Evolutionary conservation across 2,797 vertebrate genomes (phyloP).

Genomic region (Clarias laeviceps): DNA sequence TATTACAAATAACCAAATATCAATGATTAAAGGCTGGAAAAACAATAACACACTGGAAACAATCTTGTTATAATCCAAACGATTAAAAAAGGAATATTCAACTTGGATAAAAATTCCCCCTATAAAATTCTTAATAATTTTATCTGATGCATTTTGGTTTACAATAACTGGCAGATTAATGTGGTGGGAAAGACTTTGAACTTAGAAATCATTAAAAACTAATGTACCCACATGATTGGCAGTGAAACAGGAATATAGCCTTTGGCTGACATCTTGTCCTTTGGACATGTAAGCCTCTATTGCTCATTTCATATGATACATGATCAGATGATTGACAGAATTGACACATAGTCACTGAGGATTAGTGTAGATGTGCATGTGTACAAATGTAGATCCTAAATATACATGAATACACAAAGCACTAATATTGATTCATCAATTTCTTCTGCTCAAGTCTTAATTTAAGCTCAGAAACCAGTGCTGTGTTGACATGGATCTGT

Average conservation of each 20-base stretch:
- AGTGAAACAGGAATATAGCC: background rate
- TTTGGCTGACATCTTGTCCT: slow-evolving; percentile 33
- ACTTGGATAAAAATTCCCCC: background rate
- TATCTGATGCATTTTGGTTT: background rate
- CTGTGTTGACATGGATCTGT: slow-evolving; percentile 74
- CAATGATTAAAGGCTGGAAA: background rate
- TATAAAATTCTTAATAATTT: background rate
- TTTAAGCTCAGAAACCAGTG: slow-evolving; percentile 94
- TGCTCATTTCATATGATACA: slow-evolving; percentile 18
- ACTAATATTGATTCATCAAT: slow-evolving; percentile 58
- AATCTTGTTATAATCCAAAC: background rate
- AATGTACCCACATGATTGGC: background rate
- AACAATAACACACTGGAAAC: slow-evolving; percentile 20
- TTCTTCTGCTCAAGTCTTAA: slow-evolving; percentile 88
- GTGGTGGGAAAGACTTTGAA: background rate
- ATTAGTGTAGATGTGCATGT: background rate
- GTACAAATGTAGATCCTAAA: slow-evolving; percentile 1
- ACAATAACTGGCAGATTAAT: background rate
- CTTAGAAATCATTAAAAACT: background rate
- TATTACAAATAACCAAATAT: background rate
- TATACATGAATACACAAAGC: background rate
- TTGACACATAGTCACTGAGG: background rate
- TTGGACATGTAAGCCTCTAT: slow-evolving; percentile 22
- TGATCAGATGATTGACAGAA: background rate
- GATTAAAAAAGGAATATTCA: background rate